Evolutionary conservation across 2,797 vertebrate species (phyloP).

Genomic region (Emydoidea blandingii): DNA sequence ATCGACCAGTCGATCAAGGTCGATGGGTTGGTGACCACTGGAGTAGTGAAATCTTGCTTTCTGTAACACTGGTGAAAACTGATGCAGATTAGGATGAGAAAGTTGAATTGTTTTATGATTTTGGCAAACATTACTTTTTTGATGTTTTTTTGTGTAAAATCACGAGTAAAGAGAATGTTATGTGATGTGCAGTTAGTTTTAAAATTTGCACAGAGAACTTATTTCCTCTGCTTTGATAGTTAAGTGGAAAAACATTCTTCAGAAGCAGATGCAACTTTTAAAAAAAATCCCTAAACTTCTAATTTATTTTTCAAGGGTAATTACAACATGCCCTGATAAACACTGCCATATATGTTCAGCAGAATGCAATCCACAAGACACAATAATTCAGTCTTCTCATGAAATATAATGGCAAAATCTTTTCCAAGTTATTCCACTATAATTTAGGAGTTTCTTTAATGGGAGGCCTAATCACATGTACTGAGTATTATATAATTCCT

Average conservation of each 20-base stretch:
- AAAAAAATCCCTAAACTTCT: neutral
- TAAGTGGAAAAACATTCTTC: neutral
- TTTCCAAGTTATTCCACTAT: conserved; percentile 17
- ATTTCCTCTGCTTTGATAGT: neutral
- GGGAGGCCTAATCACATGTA: neutral
- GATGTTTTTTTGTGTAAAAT: neutral
- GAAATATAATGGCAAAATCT: conserved; percentile 1
- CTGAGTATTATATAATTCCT: neutral
- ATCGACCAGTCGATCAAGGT: no score
- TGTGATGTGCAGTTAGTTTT: neutral
- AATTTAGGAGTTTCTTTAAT: neutral
- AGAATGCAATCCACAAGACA: neutral
- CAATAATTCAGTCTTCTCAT: neutral
- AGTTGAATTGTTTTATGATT: neutral
- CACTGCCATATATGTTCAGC: neutral
- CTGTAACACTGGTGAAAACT: neutral
- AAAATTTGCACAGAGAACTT: neutral
- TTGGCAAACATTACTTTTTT: neutral
- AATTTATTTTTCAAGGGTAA: neutral
- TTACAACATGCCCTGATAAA: neutral
- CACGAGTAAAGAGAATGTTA: neutral
- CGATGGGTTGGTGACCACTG: no score
- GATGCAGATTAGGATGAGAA: neutral
- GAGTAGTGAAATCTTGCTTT: neutral
- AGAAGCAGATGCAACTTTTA: neutral